A percentile compares a stretch with the other conserved stretches of the same genome.
phyloP scores from a whole-genome alignment of 2,888 invertebrate species.

The Luperina testacea region DNA sequence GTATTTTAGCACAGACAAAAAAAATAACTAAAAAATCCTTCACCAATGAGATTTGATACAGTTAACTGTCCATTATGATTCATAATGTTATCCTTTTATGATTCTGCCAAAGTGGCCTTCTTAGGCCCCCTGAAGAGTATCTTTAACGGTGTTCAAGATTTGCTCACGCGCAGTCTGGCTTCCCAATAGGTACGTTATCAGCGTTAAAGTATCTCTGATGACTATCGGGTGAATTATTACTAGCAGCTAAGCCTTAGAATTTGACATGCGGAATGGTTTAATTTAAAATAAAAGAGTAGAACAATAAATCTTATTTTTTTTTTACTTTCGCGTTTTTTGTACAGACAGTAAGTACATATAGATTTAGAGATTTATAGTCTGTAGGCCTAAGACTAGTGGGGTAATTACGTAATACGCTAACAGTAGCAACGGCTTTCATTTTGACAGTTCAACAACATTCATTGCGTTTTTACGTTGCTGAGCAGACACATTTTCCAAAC shows the following conservation, averaged over 20 bases:
- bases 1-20: no score
- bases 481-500: neutral
- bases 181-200: constrained; percentile 10
- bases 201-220: constrained; percentile 8
- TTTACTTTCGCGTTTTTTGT: neutral
- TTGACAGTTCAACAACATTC: neutral
- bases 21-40: no score
- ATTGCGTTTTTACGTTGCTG: neutral
- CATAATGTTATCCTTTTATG: no score
- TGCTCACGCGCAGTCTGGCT: neutral
- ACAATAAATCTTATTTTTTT: neutral
- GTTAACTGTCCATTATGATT: no score
- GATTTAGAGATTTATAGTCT: no score
- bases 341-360: no score
- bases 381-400: neutral
- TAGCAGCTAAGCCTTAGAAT: neutral
- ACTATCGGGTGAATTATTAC: constrained; percentile 10
- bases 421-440: neutral
- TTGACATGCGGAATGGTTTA: neutral
- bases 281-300: neutral
- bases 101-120: no score
- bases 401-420: neutral
- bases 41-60: no score
- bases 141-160: neutral
- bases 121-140: no score